Evolutionary conservation across 2,888 invertebrate genomes (phyloP).

Genomic region (Hipparchia sbordonii): DNA sequence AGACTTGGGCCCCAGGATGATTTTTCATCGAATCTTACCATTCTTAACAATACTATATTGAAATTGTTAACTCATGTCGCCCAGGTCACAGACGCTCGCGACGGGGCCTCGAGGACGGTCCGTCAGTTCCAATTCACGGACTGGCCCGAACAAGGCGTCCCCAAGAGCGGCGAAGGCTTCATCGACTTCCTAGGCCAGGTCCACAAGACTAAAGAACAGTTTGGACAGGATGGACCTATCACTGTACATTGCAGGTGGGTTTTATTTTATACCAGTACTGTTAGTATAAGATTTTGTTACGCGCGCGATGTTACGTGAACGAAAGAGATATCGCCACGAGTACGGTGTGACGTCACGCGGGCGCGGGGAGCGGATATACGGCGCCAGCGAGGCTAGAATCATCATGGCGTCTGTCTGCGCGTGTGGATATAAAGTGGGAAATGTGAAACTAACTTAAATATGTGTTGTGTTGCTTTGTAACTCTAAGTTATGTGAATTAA

Average conservation of each 20-base stretch:
- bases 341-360: no score
- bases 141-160: slow-evolving; percentile 98
- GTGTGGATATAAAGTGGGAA: no score
- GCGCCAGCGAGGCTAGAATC: no score
- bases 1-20: no score
- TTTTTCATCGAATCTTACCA: not conserved
- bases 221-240: slow-evolving; percentile 99
- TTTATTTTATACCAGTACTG: not conserved
- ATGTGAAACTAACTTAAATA: no score
- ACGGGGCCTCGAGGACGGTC: slow-evolving; percentile 97
- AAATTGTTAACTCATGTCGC: not conserved
- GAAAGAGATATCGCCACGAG: no score
- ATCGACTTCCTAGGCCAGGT: slow-evolving; percentile 99
- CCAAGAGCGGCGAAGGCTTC: slow-evolving; percentile 98
- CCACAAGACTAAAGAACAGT: slow-evolving; percentile 99
- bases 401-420: no score
- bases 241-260: slow-evolving; percentile 96
- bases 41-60: not conserved
- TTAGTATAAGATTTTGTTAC: no score
- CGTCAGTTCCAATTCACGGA: slow-evolving; percentile 98
- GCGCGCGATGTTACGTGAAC: no score
- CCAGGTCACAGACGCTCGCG: slow-evolving; percentile 96
- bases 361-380: no score
- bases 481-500: no score
- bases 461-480: no score